Evolutionary conservation across 2,888 invertebrate species (phyloP), one percentile per base, ranked within the genome.

Genomic region (Callyntrura sp.): DNA sequence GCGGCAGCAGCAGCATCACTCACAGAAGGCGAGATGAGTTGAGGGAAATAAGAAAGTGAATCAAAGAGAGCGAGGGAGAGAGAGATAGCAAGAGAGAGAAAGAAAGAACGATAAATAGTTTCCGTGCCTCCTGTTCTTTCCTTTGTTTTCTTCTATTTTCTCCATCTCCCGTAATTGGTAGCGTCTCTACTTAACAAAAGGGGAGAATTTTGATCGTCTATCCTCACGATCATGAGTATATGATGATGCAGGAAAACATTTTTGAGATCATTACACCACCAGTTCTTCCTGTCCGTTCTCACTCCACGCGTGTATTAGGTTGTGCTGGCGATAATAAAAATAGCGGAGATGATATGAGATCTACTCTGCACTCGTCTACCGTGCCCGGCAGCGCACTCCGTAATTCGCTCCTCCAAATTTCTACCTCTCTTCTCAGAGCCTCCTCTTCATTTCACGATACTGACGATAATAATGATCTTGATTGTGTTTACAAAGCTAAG

Each of bases 191-290:
- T 1, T 4, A 20, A n/a, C 11, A 68, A 68, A 65, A 65, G 23
- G n/a, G 11, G 14, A 51, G 76, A 51, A 55, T 78, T 25, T 55
- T 60, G 79, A 43, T 60, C 20, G 35, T 60, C 60, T 20, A 60
- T 60, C 60, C 43, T 43, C 11, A 45, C 45, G 20, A 81, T 20
- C 62, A 81, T 81, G 43, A 78, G 25, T 35, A 35, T 35, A 35
- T 35, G 28, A 81, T 62, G 43, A 81, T 81, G 81, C 81, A 60
- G 62, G 45, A 12, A 81, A 62, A 62, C 35, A 43, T 81, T 23
- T 20, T 43, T 12, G 62, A 17, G 43, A 79, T 60, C 62, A 62
- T 60, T 81, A 45, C 45, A 62, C 60, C 62, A 43, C 60, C 62
- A 43, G 35, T 23, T 81, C 43, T 23, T 43, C 43, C 62, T 35